Evolutionary conservation across 2,113 vertebrate species (phyloP), one percentile per base, ranked within the genome.

Genomic region (Saimiri boliviensis): DNA sequence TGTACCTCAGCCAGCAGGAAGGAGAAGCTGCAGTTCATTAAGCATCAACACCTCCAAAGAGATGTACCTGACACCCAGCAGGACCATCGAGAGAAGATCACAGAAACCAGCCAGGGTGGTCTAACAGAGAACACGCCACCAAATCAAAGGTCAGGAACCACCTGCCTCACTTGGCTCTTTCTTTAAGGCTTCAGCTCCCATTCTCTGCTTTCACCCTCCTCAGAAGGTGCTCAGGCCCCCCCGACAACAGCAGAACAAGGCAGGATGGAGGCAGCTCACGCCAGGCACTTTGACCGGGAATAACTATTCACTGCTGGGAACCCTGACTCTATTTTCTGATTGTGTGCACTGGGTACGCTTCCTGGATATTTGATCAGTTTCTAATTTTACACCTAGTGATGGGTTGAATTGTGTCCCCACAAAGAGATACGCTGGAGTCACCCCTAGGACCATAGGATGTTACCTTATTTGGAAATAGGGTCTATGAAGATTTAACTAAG

Each of bases 51-150:
- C 23, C 35, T 91, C 27, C 8, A 5, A 68, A 27, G 79, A 90
- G 25, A 47, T 10, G 35, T 56, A 17, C 37, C 32, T 16, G 27
- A 40, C 23, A 49, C 37, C 42, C 47, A 71, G 17, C 10, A 27
- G 35, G 5, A 3, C 45, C 21, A 12, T 3, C 0, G 19, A 71
- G 27, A 52, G 13, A 32, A 45, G 21, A n/a, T 74, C n/a, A 9
- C 6, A 12, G n/a, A 45, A 68, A 91, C 42, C 56, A 84, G 42
- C 42, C 27, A 30, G 0, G 0, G 2, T 4, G 20, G n/a, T 13
- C 79, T 49, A 90, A 80, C 5, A 16, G 54, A 35, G 40, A 81
- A 45, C 21, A 60, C n/a, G 5, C 76, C 9, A 45, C 68, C 80
- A 90, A 77, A 66, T 58, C 58, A 71, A 25, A 10, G 35, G 32